Base-by-base conservation (phyloP, 2,888 invertebrate genomes). In the Azorinus chamasolen region DNA sequence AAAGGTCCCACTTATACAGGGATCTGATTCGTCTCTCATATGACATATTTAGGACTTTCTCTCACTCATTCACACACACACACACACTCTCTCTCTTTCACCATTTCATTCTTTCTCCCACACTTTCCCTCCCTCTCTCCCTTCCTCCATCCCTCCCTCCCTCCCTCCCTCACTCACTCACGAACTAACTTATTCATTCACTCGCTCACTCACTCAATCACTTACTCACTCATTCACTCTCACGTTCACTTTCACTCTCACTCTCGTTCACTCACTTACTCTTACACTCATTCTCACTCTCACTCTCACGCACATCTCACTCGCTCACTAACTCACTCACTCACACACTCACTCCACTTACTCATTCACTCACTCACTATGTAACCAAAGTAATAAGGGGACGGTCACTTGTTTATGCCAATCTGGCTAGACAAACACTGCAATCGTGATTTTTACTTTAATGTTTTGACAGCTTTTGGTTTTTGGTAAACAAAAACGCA, bases 241-340 rank as follows among this genome's bases (percentile, higher is more conserved):
- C 51, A 22, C 51, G 51, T 25, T 24, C 51, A 25, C 51, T 24
- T n/a, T 22, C 51, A 51, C 51, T 6, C 51, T 12, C 51, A n/a
- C 51, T 12, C 51, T 6, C 51, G n/a, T 25, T 22, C 51, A 24
- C 51, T 12, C 24, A 14, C 48, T 8, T 25, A 51, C 51, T 22
- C 51, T 22, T 25, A 12, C 25, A 8, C 48, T 14, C 48, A 8
- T 14, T 20, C 48, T n/a, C 48, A 8, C 48, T n/a, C 48, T 8
- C 48, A 18, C 51, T 6, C 25, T 24, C 51, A n/a, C 51, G n/a
- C 20, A 24, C 51, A 22, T n/a, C 22, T 10, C 51, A 5, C 51
- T 6, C 51, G 10, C 20, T 22, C 51, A 51, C 51, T n/a, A 8
- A n/a, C 12, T 6, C 48, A n/a, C 48, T 6, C 18, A 14, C 48